Evolutionary conservation across 2,797 vertebrate genomes (phyloP), one percentile per base, ranked within the genome.

Genomic region (Enteromius unitaeniatus): DNA sequence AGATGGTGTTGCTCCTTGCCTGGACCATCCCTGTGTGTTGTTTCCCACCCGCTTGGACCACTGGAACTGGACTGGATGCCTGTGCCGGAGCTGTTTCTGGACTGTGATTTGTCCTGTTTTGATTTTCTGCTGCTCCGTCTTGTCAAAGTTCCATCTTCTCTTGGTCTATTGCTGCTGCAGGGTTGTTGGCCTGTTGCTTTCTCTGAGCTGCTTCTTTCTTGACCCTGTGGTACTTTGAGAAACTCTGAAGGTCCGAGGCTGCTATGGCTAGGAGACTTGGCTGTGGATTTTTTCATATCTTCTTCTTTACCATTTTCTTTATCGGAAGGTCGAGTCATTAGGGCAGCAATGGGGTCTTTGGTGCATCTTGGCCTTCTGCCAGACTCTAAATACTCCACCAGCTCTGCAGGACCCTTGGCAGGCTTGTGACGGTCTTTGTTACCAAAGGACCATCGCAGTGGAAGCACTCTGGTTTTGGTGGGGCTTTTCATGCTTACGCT

Each of bases 381-480:
- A 0, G 97, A 97, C 83, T 98, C 96, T 90, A 97, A 86, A 90
- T 97, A 97, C 72, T 97, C 94, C 1, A 97, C 96, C 37, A 98
- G 90, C 87, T 96, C 96, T 0, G 91, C 94, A 6, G 93, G 92
- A 0, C 93, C 90, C 0, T 91, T 76, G 0, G 91, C 86, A 0
- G 91, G 90, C 23, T 92, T 91, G 1, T 89, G 85, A 49, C 93
- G 93, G 53, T 96, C 96, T 87, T 93, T 95, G 82, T 92, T 89
- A 4, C 95, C 93, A 0, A 97, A 93, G 40, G 97, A 97, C 96
- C 96, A 96, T 14, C 95, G 94, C 0, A 96, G 84, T 13, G 96
- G 95, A 85, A 95, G 80, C 14, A 92, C 93, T 89, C 89, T 95
- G 72, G 91, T 77, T 83, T 94, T 95, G 49, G 93, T 90, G 0